Base-by-base conservation (phyloP, 2,888 invertebrate species). In the Therioaphis trifolii region DNA sequence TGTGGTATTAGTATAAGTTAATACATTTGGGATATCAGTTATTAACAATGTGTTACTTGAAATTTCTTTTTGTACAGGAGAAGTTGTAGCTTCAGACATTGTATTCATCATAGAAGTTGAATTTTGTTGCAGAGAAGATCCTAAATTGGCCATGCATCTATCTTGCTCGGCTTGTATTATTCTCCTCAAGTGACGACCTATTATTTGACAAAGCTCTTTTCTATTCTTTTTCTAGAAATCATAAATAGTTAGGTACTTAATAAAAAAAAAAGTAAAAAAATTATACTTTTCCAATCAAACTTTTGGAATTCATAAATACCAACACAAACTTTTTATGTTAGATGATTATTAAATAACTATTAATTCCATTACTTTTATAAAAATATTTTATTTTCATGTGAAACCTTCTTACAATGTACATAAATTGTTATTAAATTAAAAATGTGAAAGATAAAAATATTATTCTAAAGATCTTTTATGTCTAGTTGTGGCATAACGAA, bases 401-500 rank as follows among this genome's bases (percentile, higher is more conserved):
- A 72, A 72, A 18, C 11, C 11, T 18, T 71, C 18, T 18, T 9
- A 27, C 71, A 71, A 18, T 49, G 15, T 18, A 18, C 1, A 71
- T 71, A 7, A 27, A 66, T 40, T 12, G 0, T 12, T 35, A 66
- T 35, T 18, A 66, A 29, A 71, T 49, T 72, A 29, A 71, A 72
- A 72, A 46, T 46, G 12, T 46, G 4, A 58, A 58, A 46, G n/a
- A 52, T n/a, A 72, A 3, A 69, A 69, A 14, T 69, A 46, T 69
- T 40, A 69, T 18, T 74, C 29, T 55, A 29, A 29, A 4, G 72
- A 72, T 72, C 55, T 52, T 46, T 35, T 74, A 3, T 55, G 5
- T 55, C 74, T 74, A 14, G 55, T 74, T 29, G 74, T 74, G 7
- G 74, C 74, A 69, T 69, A 46, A 24, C 27, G 69, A 4, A 69